These are phyloP conservation scores for Tamias sibiricus DNA, from an alignment of 2,113 vertebrate genomes.

Conservation along the genomic window DNA sequence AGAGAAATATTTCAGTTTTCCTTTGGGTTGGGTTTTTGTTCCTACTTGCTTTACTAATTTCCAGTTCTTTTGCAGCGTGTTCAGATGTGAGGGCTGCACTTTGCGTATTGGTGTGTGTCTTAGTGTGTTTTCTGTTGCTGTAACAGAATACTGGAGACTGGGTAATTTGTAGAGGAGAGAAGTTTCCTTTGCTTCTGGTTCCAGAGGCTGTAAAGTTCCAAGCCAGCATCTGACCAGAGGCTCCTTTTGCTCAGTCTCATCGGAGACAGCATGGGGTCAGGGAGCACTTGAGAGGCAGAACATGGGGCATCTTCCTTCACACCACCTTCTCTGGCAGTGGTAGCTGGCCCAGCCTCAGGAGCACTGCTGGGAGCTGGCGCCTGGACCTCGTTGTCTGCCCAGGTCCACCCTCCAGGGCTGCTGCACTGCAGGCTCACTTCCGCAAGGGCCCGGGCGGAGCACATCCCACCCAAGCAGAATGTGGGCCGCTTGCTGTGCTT, in stretches of 20 bases:
- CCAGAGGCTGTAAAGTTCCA: neutral
- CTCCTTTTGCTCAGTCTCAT: neutral
- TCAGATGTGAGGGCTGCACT: fast-evolving
- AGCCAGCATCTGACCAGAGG: neutral
- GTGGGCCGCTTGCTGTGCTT: too few relatives aligned
- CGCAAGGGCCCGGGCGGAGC: too few relatives aligned
- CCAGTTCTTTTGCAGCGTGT: neutral
- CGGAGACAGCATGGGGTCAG: neutral
- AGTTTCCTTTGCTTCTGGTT: neutral
- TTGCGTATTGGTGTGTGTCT: neutral
- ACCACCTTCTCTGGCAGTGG: neutral
- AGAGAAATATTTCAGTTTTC: neutral
- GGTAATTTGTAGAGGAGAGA: neutral
- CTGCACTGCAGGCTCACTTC: too few relatives aligned
- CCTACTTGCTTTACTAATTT: neutral
- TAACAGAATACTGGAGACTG: neutral
- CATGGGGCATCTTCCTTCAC: neutral
- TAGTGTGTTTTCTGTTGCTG: neutral
- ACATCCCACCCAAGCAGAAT: too few relatives aligned
- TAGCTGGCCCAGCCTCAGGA: too few relatives aligned
- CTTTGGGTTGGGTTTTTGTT: neutral
- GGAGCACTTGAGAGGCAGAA: neutral
- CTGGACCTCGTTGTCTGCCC: too few relatives aligned
- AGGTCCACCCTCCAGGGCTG: too few relatives aligned
- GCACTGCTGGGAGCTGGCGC: too few relatives aligned